Conservation (phyloP, 1,140 invertebrate genomes). For the Aphaenogaster rudis region DNA sequence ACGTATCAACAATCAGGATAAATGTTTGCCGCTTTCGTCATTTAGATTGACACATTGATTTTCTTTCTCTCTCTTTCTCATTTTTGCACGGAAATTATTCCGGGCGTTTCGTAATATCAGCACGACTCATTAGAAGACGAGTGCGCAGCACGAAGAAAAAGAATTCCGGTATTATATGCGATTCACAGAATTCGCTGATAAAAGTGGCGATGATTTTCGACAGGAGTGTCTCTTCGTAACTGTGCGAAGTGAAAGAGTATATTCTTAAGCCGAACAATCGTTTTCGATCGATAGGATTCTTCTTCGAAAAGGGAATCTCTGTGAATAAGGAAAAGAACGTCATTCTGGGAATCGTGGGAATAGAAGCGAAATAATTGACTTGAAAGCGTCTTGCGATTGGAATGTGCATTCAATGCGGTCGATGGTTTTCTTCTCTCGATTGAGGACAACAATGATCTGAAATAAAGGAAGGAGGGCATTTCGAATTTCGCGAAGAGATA, state of each 20-base stretch:
- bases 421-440: conserved; percentile 19
- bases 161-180: neutral
- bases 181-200: neutral
- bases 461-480: neutral
- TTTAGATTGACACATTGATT: neutral
- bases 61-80: neutral
- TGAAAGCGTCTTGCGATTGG: conserved; percentile 24
- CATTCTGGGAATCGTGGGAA: conserved; percentile 32
- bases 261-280: neutral
- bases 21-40: neutral
- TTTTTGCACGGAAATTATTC: neutral
- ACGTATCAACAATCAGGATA: neutral
- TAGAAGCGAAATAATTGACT: conserved; percentile 6
- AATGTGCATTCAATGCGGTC: conserved; percentile 32
- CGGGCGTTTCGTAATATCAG: neutral
- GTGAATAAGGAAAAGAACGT: conserved; percentile 9
- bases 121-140: neutral
- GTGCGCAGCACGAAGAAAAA: neutral
- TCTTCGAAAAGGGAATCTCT: neutral
- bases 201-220: neutral
- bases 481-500: neutral
- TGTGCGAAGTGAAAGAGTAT: neutral
- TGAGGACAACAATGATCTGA: conserved; percentile 10
- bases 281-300: conserved; percentile 1
- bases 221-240: neutral